A percentile compares a stretch with the other conserved stretches of the same genome.
phyloP scores from a whole-genome alignment of 2,797 vertebrate species.

The Prionace glauca region DNA sequence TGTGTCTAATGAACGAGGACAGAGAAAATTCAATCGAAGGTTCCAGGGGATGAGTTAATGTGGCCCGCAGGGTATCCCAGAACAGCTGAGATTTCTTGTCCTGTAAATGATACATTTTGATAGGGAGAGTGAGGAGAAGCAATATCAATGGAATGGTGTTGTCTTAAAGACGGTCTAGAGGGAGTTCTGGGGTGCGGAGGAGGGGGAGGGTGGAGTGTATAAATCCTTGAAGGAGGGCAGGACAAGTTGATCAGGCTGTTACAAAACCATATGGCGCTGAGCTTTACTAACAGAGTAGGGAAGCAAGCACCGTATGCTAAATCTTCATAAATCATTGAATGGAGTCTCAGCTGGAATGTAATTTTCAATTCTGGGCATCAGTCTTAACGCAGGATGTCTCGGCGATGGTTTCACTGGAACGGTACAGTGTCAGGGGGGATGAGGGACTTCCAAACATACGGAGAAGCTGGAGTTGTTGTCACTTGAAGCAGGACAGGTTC shows the following conservation, averaged over 20 bases:
- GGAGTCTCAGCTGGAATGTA: background rate
- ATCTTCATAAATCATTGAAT: background rate
- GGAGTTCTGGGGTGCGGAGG: background rate
- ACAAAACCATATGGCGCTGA: background rate
- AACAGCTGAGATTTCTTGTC: background rate
- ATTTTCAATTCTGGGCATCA: background rate
- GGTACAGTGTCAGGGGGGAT: no score
- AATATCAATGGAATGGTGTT: background rate
- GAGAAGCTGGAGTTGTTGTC: no score
- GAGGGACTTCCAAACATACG: background rate
- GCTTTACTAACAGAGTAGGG: background rate
- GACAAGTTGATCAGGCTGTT: background rate
- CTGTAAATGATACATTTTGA: background rate
- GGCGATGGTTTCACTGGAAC: background rate
- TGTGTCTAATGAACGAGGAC: background rate
- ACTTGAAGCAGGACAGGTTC: background rate
- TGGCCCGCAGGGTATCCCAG: background rate
- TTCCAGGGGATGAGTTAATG: background rate
- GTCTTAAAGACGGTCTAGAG: background rate
- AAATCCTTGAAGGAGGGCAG: background rate
- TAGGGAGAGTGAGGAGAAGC: background rate
- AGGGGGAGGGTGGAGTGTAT: no score
- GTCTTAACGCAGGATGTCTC: background rate
- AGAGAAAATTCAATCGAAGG: background rate
- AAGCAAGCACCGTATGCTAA: background rate